A percentile compares a stretch with the other conserved stretches of the same genome.
Conservation (phyloP, 2,888 invertebrate genomes). For the Aelia acuminata region DNA sequence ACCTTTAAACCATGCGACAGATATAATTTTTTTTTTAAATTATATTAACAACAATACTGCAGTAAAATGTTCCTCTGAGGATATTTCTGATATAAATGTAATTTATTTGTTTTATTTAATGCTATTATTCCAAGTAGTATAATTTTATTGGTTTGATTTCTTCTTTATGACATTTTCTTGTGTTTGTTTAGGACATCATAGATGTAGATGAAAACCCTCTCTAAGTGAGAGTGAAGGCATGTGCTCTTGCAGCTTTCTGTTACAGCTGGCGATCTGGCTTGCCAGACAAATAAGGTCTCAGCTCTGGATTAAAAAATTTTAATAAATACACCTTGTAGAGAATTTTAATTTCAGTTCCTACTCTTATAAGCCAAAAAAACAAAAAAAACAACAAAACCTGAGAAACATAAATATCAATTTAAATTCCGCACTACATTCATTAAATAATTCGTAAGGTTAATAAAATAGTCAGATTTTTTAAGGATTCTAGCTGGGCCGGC, state of each 20-base stretch:
- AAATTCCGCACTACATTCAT: neutral
- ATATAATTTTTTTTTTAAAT: neutral
- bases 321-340: neutral
- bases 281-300: neutral
- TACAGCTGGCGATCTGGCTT: neutral
- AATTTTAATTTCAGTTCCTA: neutral
- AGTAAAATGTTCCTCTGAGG: neutral
- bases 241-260: neutral
- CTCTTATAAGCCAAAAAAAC: neutral
- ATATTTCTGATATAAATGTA: neutral
- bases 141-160: neutral
- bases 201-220: slow-evolving; percentile 7
- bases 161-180: neutral
- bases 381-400: neutral
- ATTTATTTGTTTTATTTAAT: neutral
- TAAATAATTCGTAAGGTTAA: neutral
- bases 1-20: neutral
- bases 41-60: neutral
- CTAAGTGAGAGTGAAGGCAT: neutral
- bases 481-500: too few species aligned
- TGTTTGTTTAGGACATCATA: slow-evolving; percentile 11
- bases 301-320: neutral
- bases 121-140: neutral
- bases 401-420: neutral
- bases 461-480: too few species aligned